These are phyloP conservation scores for Phylloscopus whistleri DNA, from an alignment of 2,113 vertebrate species.

Conservation along the genomic window DNA sequence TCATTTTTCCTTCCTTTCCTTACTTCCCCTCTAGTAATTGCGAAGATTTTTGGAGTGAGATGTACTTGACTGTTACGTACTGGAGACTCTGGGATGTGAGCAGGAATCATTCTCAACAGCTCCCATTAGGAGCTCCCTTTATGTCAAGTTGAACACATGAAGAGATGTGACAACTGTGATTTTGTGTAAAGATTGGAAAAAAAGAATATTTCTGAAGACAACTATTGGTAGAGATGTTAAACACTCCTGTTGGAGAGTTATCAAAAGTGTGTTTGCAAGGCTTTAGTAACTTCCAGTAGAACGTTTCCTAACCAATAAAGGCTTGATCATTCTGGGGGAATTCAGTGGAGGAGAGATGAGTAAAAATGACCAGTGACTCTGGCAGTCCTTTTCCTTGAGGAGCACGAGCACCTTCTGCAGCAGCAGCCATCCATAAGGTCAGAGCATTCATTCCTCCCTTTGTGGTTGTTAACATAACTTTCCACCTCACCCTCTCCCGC, in stretches of 20 bases:
- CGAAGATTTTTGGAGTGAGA: background rate
- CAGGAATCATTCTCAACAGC: background rate
- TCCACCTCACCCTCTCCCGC: constrained; percentile 54
- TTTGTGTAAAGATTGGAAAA: background rate
- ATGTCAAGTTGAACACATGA: background rate
- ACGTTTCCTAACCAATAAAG: background rate
- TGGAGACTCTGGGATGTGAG: background rate
- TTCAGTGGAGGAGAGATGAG: background rate
- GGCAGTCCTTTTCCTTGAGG: background rate
- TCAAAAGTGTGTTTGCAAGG: background rate
- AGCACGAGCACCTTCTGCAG: background rate
- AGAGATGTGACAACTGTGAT: accelerated
- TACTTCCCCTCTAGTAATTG: background rate
- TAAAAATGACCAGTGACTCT: background rate
- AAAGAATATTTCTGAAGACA: background rate
- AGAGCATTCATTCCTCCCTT: constrained; percentile 60
- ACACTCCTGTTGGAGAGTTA: background rate
- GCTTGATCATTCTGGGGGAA: background rate
- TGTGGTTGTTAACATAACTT: constrained; percentile 68
- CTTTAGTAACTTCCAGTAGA: background rate
- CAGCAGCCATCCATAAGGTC: constrained; percentile 48
- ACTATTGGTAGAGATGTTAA: background rate
- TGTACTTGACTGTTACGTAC: background rate
- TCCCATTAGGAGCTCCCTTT: background rate
- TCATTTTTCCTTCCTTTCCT: background rate